Percentiles rank a stretch among this genome's conserved stretches.
Evolutionary conservation across 2,113 vertebrate species (phyloP).

Genomic region (Fulmarus glacialis): DNA sequence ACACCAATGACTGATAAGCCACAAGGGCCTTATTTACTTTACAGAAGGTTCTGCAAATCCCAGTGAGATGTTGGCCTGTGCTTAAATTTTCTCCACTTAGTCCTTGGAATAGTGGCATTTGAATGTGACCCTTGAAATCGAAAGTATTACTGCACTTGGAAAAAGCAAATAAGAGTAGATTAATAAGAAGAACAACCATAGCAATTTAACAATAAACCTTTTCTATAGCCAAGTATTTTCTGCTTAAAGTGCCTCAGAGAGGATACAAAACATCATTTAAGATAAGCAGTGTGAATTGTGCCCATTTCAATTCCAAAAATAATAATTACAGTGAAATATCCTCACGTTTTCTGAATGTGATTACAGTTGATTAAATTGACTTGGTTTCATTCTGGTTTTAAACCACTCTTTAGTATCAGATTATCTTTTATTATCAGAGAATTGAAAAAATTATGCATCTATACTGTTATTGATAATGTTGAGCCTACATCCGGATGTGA

Average conservation of each 20-base stretch:
- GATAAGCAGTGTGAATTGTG: not conserved
- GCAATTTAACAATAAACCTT: not conserved
- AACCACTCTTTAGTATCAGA: not conserved
- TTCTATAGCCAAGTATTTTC: not conserved
- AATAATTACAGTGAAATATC: not conserved
- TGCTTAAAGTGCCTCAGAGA: not conserved
- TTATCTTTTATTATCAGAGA: not conserved
- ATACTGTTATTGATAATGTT: not conserved
- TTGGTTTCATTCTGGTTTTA: not conserved
- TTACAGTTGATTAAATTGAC: not conserved
- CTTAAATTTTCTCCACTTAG: constrained; percentile 16
- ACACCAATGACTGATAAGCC: constrained; percentile 43
- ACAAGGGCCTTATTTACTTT: constrained; percentile 61
- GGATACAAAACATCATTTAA: not conserved
- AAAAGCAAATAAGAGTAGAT: not conserved
- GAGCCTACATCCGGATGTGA: not conserved
- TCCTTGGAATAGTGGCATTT: constrained; percentile 1
- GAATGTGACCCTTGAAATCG: constrained; percentile 48
- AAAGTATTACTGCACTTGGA: not conserved
- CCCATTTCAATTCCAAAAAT: not conserved
- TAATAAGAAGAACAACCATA: not conserved
- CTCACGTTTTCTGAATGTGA: not conserved
- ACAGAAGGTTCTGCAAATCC: constrained; percentile 40
- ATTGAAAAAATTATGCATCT: not conserved
- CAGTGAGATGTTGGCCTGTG: not conserved